Percentiles rank a stretch among this genome's conserved stretches.
These are phyloP conservation scores for Metallyticus violacea DNA, from an alignment of 2,888 invertebrate genomes.

Conservation along the genomic window DNA sequence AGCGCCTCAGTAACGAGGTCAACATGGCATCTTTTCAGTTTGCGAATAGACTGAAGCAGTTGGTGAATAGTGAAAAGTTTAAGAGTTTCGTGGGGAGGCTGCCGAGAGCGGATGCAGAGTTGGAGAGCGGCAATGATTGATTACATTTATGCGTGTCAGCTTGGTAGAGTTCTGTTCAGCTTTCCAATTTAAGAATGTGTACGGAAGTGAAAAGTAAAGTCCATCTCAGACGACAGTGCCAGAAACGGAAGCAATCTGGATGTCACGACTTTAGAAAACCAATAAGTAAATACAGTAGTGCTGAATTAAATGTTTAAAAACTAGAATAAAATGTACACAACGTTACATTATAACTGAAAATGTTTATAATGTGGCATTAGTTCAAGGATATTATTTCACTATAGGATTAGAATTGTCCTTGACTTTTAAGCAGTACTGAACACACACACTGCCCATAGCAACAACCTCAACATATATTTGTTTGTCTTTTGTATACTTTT, in stretches of 20 bases:
- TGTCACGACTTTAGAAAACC: background rate
- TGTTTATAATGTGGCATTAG: too few relatives aligned
- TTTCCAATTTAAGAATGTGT: background rate
- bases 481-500: too few relatives aligned
- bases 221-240: background rate
- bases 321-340: too few relatives aligned
- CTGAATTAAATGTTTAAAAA: too few relatives aligned
- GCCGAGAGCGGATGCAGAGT: background rate
- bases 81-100: background rate
- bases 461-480: too few relatives aligned
- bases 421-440: too few relatives aligned
- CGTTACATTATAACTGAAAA: too few relatives aligned
- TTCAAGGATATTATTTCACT: too few relatives aligned
- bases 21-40: background rate
- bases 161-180: background rate
- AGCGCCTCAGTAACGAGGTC: background rate
- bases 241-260: background rate
- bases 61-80: background rate
- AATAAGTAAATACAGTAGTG: background rate
- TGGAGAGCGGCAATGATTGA: background rate
- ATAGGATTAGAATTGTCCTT: too few relatives aligned
- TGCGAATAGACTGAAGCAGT: background rate
- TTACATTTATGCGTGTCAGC: background rate
- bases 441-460: too few relatives aligned
- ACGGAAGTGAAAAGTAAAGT: background rate